Base-by-base conservation (phyloP, 2,113 vertebrate species). In the Mesembrinibis cayennensis region DNA sequence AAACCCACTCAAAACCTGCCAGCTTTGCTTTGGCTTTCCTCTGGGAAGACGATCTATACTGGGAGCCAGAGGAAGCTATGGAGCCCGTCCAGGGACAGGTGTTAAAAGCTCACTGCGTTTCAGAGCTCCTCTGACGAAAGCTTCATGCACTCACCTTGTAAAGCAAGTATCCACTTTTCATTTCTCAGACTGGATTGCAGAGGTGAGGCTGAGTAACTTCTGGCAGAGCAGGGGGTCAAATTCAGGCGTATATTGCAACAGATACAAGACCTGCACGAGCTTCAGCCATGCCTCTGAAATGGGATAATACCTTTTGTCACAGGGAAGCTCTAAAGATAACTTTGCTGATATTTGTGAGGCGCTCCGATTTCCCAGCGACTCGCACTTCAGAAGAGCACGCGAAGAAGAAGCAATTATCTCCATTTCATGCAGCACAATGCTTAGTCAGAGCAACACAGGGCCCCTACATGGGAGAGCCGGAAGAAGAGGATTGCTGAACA, bases 381-480 rank as follows among this genome's bases (percentile, higher is more conserved):
- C 0, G 0, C 0, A 7, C 29, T 85, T 77, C 74, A 49, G 66
- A 90, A 56, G 29, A 73, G 30, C 73, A 29, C 10, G 16, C 0
- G 1, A 85, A 53, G 61, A 70, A 82, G 78, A 70, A 80, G 36
- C 42, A 25, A 87, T 77, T 89, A 45, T 20, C 76, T 87, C 89
- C 25, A 49, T 86, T 90, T 89, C 89, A 85, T 1, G 4, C 62
- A 50, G 62, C 55, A 87, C 1, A 0, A 12, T n/a, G 45, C 90
- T 90, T 61, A 89, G 56, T 82, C 77, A 85, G 65, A 90, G 62
- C 0, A 4, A 63, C 40, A 32, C 34, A 34, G 69, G 34, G 72
- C 18, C 18, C 23, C 62, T 79, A 21, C 73, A 66, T 4, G 14
- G 74, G 50, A 87, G 42, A 85, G 61, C 71, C 81, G 59, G 62